These are phyloP conservation scores for Papilio polyxenes DNA, from an alignment of 1,140 invertebrate genomes.

Conservation along the genomic window DNA sequence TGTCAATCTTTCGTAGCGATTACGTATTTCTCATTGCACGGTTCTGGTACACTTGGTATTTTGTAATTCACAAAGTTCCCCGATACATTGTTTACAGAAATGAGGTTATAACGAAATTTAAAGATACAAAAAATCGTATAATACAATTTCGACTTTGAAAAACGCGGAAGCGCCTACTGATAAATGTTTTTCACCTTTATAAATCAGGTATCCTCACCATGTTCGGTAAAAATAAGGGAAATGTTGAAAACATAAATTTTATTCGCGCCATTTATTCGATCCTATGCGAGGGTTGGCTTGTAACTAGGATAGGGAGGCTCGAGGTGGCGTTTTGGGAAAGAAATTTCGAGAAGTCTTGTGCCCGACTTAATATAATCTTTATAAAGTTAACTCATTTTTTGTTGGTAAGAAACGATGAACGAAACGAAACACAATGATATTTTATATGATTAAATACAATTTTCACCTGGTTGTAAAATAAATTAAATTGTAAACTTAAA, in stretches of 20 bases:
- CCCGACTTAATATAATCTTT: conserved; percentile 26
- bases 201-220: conserved; percentile 37
- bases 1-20: conserved; percentile 1
- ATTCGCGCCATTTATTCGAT: conserved; percentile 71
- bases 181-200: conserved; percentile 34
- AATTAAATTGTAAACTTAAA: too few relatives aligned
- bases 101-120: background rate
- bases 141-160: background rate
- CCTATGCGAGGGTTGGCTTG: conserved; percentile 57
- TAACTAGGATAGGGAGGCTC: conserved; percentile 60
- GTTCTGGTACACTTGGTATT: conserved; percentile 4
- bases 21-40: background rate
- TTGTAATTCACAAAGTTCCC: conserved; percentile 11
- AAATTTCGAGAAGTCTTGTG: conserved; percentile 37
- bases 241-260: conserved; percentile 68
- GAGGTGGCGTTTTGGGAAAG: conserved; percentile 46
- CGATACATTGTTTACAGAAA: background rate
- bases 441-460: too few relatives aligned
- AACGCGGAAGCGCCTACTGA: background rate
- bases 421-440: too few relatives aligned
- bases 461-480: too few relatives aligned
- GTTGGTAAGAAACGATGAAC: background rate
- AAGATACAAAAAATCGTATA: background rate
- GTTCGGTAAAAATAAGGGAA: conserved; percentile 53
- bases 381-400: conserved; percentile 22